Base-by-base conservation (phyloP, 2,113 vertebrate genomes). In the Chamaea fasciata region DNA sequence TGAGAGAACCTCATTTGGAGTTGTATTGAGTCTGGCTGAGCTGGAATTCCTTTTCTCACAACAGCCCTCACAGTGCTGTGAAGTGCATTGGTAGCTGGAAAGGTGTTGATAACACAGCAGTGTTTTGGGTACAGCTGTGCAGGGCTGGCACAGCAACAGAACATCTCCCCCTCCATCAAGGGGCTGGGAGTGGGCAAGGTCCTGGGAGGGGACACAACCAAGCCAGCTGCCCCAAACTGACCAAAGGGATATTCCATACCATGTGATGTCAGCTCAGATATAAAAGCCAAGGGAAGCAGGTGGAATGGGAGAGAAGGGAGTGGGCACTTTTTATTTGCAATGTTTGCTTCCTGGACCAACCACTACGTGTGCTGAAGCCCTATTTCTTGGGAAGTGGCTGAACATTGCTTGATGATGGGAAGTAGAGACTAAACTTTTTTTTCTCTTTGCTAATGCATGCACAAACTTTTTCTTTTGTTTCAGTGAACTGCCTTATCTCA, bases 261-360 rank as follows among this genome's bases (percentile, higher is more conserved):
- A 7, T 9, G 0, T 57, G 30, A 35, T 0, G 0, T 3, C 20
- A 57, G 37, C 1, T 50, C 52, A 42, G 31, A 11, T 67, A 59
- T 9, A 42, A 76, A 56, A 68, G 17, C 26, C 33, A 31, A 44
- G 31, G 6, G 16, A 71, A 31, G 20, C 13, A 67, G 37, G 8
- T 35, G 15, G 20, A 67, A 67, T 11, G 6, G 5, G 3, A 11
- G 16, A 13, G 33, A 17, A 3, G 10, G 10, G 8, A 16, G 3
- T 4, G 6, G 15, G 6, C 2, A 49, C 37, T 76, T 86, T 1
- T 35, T 35, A 15, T 44, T 77, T 86, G 9, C 6, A 31, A 0
- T 57, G 44, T 31, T 59, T 77, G 9, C 11, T 5, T 37, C 59
- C 62, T 23, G 14, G 63, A 27, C 31, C 11, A 37, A 18, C 9